These are phyloP conservation scores for Bombus pyrosoma DNA, from an alignment of 1,140 invertebrate species.

Conservation along the genomic window DNA sequence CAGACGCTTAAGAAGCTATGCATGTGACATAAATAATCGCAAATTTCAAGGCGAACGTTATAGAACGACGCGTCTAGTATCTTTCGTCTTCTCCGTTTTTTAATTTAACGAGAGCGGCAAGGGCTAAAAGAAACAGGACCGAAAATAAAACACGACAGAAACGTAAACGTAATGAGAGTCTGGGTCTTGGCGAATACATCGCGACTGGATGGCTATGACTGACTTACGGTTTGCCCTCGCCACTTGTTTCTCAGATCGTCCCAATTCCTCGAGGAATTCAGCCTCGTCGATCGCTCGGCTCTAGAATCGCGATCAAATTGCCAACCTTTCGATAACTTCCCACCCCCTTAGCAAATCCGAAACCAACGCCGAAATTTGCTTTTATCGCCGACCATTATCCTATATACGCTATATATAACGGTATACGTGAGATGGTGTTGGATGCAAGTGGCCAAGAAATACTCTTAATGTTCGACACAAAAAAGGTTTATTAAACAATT, in stretches of 20 bases:
- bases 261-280: constrained; percentile 40
- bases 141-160: too few relatives aligned
- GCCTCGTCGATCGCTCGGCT: not conserved
- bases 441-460: rapidly evolving
- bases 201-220: not conserved
- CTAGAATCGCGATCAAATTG: constrained; percentile 40
- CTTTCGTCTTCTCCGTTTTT: not conserved
- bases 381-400: constrained; percentile 8
- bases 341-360: not conserved
- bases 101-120: too few relatives aligned
- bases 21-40: not conserved
- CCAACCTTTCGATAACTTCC: constrained; percentile 39
- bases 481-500: rapidly evolving
- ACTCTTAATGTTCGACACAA: rapidly evolving
- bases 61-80: too few relatives aligned
- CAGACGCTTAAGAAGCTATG: too few relatives aligned
- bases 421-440: rapidly evolving
- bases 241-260: constrained; percentile 34
- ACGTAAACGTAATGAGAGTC: not conserved
- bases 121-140: rapidly evolving
- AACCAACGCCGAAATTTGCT: not conserved
- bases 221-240: constrained; percentile 1
- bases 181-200: too few relatives aligned
- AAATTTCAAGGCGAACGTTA: not conserved
- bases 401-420: not conserved